A percentile compares a stretch with the other conserved stretches of the same genome.
phyloP scores from a whole-genome alignment of 2,888 invertebrate species.

The Apamea crenata region DNA sequence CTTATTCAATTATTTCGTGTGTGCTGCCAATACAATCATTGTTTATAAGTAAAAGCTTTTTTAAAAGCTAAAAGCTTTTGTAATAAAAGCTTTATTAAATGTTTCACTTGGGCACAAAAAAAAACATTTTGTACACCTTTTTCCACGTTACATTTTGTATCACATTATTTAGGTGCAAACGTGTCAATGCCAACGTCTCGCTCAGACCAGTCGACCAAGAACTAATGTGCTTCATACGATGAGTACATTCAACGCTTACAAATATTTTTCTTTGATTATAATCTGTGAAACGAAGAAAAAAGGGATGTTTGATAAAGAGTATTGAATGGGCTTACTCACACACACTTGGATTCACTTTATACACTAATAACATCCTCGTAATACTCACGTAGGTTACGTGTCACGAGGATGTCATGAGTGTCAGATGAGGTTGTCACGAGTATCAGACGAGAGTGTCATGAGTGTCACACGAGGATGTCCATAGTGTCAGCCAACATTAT shows the following conservation, averaged over 20 bases:
- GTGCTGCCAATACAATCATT: not conserved
- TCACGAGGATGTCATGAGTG: not conserved
- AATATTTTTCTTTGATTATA: constrained; percentile 55
- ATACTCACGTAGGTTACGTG: too few relatives aligned
- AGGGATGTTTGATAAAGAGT: constrained; percentile 27
- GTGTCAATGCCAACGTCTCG: constrained; percentile 23
- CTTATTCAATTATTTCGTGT: not conserved
- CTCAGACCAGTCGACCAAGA: constrained; percentile 31
- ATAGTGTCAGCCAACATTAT: not conserved
- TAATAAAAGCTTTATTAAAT: not conserved
- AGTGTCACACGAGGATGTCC: too few relatives aligned
- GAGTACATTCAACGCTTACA: constrained; percentile 27
- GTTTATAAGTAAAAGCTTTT: not conserved
- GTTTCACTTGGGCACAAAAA: not conserved
- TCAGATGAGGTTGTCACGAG: not conserved
- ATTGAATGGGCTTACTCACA: not conserved
- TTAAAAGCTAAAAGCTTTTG: not conserved
- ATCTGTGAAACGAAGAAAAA: constrained; percentile 55
- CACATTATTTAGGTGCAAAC: not conserved
- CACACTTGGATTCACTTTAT: not conserved
- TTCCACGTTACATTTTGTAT: not conserved
- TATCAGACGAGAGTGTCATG: not conserved
- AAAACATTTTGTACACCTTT: not conserved
- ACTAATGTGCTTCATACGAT: constrained; percentile 37
- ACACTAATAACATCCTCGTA: too few relatives aligned